These are phyloP conservation scores for Drosophila arizonae DNA, from an alignment of 1,140 invertebrate genomes.

Conservation along the genomic window DNA sequence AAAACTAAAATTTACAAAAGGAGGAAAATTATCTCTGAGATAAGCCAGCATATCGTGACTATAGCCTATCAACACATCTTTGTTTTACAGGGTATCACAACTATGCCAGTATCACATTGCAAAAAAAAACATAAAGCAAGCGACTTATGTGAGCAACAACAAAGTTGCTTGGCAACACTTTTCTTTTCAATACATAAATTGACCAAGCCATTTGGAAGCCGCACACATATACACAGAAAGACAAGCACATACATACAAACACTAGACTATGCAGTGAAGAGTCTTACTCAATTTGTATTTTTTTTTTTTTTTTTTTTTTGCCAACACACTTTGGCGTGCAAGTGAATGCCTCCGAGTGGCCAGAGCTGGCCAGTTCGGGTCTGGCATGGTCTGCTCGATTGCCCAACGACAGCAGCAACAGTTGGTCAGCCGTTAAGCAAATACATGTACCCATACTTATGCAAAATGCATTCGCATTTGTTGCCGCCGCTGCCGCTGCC, in stretches of 20 bases:
- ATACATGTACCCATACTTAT: constrained; percentile 31
- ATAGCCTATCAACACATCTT: neutral
- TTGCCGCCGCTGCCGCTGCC: constrained; percentile 3
- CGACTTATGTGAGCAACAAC: constrained; percentile 28
- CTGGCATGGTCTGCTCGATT: constrained; percentile 36
- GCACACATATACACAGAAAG: neutral
- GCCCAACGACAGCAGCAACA: constrained; percentile 40
- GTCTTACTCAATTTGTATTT: constrained; percentile 40
- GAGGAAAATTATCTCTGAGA: too few species aligned
- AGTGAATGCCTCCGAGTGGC: constrained; percentile 45
- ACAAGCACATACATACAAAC: neutral
- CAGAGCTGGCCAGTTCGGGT: constrained; percentile 25
- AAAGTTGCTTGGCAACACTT: constrained; percentile 57
- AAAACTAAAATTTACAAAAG: too few species aligned
- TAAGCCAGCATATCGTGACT: too few species aligned
- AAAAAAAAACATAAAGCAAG: constrained; percentile 49
- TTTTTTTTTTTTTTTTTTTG: constrained; percentile 42
- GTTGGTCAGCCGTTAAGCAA: constrained; percentile 46
- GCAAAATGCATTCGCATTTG: constrained; percentile 34
- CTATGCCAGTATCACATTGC: constrained; percentile 70
- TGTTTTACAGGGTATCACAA: constrained; percentile 30
- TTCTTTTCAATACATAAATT: constrained; percentile 62
- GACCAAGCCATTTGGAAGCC: constrained; percentile 3
- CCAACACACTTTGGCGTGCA: constrained; percentile 56
- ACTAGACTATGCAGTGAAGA: constrained; percentile 14